Conservation (phyloP, 2,797 vertebrate species). For the Thaleichthys pacificus region DNA sequence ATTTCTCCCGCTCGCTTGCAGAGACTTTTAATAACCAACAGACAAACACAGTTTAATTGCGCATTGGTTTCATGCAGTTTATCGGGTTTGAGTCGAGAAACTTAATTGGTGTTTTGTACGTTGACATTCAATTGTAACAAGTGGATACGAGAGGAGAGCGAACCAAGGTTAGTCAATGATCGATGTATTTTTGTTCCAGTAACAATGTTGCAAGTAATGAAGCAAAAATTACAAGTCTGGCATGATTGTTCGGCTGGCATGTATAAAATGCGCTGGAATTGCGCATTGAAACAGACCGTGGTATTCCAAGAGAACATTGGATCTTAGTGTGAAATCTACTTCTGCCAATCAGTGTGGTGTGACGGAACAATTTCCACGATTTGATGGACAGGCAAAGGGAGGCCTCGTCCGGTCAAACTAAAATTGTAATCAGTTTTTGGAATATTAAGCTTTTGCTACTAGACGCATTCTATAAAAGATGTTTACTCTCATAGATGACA, state of each 20-base stretch:
- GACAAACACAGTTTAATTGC: not conserved
- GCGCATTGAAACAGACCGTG: not conserved
- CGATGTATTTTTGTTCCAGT: constrained; percentile 12
- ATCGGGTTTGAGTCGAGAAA: constrained; percentile 46
- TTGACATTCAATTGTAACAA: constrained; percentile 66
- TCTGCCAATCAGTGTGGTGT: not conserved
- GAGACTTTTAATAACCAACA: constrained; percentile 2
- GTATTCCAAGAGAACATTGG: not conserved
- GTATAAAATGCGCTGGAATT: not conserved
- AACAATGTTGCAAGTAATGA: not conserved
- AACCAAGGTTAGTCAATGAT: constrained; percentile 71
- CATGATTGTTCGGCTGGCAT: no score
- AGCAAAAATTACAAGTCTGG: constrained; percentile 6
- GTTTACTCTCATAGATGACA: not conserved
- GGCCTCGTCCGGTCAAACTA: not conserved
- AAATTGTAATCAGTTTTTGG: not conserved
- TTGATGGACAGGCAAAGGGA: no score
- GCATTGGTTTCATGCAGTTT: not conserved
- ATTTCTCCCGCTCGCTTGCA: constrained; percentile 15
- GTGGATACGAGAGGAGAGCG: constrained; percentile 70
- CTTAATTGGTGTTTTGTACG: constrained; percentile 57
- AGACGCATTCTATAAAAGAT: not conserved
- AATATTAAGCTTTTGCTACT: not conserved
- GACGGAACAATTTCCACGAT: no score
- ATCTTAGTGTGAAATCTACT: not conserved